Evolutionary conservation across 2,113 vertebrate species (phyloP), one percentile per base, ranked within the genome.

Genomic region (Macrotus californicus): DNA sequence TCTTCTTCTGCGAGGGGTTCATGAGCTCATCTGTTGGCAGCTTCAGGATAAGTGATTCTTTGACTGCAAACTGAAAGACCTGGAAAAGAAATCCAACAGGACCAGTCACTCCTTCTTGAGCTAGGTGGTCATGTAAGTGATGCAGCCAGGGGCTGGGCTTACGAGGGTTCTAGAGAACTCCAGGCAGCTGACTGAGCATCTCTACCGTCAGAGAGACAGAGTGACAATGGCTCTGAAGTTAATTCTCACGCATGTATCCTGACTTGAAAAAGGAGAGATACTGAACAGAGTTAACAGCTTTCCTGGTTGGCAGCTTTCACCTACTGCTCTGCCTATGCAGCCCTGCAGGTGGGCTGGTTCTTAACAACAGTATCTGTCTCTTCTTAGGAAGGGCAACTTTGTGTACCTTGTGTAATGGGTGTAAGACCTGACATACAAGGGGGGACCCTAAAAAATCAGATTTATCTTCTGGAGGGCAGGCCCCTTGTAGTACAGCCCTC

Each of bases 51-150:
- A 99, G 98, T 0, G 98, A 99, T 94, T 99, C 99, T 97, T 99
- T 99, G 93, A 99, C 99, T 0, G 99, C 99, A 98, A 99, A 99
- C 97, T 99, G 99, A 36, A 99, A 99, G 90, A 99, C 99, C 99
- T 99, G 95, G 54, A 94, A 98, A 54, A 90, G 26, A 94, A 59
- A 94, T 18, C 86, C 82, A 36, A 79, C 0, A 59, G 4, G 24
- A 48, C 79, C 46, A n/a, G 29, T 73, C 59, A 79, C 4, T 87
- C 66, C 54, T 86, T 50, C 56, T 43, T 13, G 34, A 95, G 46
- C 46, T 1, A 56, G 31, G 73, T 2, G 31, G 90, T 79, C 3
- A 81, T 67, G 26, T 6, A 73, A 43, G 84, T 12, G 0, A 34
- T 29, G 6, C 6, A 82, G 46, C 39, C 77, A 50, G 61, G 15